phyloP scores from a whole-genome alignment of 1,140 invertebrate species.

The Asbolus verrucosus region DNA sequence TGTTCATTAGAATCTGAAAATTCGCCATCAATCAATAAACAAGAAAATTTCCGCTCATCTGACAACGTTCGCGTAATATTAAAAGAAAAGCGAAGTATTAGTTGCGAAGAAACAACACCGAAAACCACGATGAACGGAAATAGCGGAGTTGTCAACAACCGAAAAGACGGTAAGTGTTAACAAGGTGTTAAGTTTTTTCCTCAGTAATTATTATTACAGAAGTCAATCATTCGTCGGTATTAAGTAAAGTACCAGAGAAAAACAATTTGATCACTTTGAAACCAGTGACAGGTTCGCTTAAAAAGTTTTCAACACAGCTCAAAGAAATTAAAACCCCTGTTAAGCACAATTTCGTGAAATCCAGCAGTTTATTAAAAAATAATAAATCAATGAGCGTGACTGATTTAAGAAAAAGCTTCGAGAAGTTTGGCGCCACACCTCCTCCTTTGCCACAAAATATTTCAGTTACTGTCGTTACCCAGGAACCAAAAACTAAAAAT shows the following conservation, averaged over 20 bases:
- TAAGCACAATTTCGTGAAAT: neutral
- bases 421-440: conserved; percentile 66
- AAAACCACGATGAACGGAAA: conserved; percentile 11
- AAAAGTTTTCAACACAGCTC: conserved; percentile 1
- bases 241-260: conserved; percentile 8
- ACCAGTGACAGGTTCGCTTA: conserved; percentile 2
- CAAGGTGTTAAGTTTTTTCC: neutral
- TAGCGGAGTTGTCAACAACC: neutral
- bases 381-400: conserved; percentile 66
- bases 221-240: neutral
- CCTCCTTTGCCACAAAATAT: conserved; percentile 63
- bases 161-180: neutral
- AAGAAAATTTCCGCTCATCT: neutral
- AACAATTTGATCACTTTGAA: conserved; percentile 15
- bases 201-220: neutral
- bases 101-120: conserved; percentile 8
- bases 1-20: conserved; percentile 1
- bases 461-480: neutral
- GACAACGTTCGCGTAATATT: conserved; percentile 1
- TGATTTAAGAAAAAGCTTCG: conserved; percentile 74
- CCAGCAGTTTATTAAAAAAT: neutral
- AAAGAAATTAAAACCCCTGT: neutral
- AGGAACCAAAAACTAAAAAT: conserved; percentile 43
- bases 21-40: neutral
- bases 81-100: conserved; percentile 14